Conservation (phyloP, 1,140 invertebrate genomes). For the Macrosteles quadrilineatus region DNA sequence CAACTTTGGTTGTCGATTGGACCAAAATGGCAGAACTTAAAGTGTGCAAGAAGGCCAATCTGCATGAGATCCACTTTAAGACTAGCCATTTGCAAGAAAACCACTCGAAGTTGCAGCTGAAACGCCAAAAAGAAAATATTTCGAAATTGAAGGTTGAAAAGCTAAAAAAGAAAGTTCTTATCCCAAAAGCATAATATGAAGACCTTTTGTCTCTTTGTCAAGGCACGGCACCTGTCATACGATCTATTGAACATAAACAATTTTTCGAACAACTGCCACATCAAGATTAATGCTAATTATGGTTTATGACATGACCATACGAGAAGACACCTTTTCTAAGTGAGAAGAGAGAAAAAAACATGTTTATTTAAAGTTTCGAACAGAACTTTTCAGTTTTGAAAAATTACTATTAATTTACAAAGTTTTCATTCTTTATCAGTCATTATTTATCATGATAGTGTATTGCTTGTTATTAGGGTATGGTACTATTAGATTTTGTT, state of each 20-base stretch:
- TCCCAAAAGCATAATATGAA: constrained; percentile 4
- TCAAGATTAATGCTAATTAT: constrained; percentile 4
- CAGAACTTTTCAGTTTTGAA: too few species aligned
- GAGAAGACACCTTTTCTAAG: too few species aligned
- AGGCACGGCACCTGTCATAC: neutral
- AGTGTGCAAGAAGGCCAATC: neutral
- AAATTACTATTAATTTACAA: too few species aligned
- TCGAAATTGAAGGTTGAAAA: constrained; percentile 9
- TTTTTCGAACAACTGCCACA: constrained; percentile 16
- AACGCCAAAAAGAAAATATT: neutral
- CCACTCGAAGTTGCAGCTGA: neutral
- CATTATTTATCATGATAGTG: too few species aligned
- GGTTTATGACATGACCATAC: too few species aligned
- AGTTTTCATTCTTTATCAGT: too few species aligned
- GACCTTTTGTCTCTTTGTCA: constrained; percentile 6
- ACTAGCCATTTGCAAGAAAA: constrained; percentile 3
- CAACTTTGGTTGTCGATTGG: constrained; percentile 3
- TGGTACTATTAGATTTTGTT: too few species aligned
- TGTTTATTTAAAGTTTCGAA: too few species aligned
- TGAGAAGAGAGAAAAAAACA: too few species aligned
- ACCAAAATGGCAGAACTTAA: constrained; percentile 6
- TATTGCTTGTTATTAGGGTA: too few species aligned
- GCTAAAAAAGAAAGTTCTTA: neutral
- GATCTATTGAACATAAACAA: constrained; percentile 1
- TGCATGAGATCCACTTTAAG: constrained; percentile 9